phyloP scores from a whole-genome alignment of 2,888 invertebrate genomes.

The Acanthosepion lycidas region DNA sequence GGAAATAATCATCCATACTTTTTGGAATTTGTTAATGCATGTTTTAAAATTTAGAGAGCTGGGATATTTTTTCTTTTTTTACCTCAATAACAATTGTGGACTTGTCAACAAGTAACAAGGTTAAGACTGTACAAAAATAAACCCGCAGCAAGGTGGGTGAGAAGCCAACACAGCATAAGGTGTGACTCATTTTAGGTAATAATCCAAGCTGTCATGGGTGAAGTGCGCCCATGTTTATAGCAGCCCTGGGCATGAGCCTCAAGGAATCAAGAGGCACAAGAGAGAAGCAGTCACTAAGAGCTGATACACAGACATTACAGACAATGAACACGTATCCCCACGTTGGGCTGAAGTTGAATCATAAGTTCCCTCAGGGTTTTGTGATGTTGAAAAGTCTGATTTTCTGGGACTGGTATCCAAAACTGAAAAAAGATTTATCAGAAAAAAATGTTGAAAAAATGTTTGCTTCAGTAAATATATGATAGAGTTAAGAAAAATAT shows the following conservation, averaged over 20 bases:
- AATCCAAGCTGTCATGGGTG: constrained; percentile 33
- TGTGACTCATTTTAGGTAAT: neutral
- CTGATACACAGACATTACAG: constrained; percentile 23
- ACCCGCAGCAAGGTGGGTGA: neutral
- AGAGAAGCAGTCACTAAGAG: constrained; percentile 34
- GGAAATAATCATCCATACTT: neutral
- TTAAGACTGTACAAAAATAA: constrained; percentile 11
- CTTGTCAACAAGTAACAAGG: constrained; percentile 33
- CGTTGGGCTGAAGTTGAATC: constrained; percentile 40
- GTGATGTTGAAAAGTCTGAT: constrained; percentile 38
- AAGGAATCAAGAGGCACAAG: neutral
- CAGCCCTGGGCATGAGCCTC: constrained; percentile 12
- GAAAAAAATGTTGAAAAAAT: neutral
- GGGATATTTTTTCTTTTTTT: neutral
- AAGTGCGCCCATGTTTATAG: constrained; percentile 23
- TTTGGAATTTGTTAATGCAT: neutral
- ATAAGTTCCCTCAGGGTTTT: constrained; percentile 14
- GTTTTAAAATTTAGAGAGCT: neutral
- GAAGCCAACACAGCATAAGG: constrained; percentile 6
- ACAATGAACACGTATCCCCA: constrained; percentile 34
- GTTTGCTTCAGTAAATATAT: neutral
- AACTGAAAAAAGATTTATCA: neutral
- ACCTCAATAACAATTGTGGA: neutral
- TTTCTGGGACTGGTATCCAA: constrained; percentile 35
- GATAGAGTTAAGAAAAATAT: too few species aligned